Percentiles rank a stretch among this genome's conserved stretches.
phyloP scores from a whole-genome alignment of 2,888 invertebrate species.

The Ferrisia virgata region DNA sequence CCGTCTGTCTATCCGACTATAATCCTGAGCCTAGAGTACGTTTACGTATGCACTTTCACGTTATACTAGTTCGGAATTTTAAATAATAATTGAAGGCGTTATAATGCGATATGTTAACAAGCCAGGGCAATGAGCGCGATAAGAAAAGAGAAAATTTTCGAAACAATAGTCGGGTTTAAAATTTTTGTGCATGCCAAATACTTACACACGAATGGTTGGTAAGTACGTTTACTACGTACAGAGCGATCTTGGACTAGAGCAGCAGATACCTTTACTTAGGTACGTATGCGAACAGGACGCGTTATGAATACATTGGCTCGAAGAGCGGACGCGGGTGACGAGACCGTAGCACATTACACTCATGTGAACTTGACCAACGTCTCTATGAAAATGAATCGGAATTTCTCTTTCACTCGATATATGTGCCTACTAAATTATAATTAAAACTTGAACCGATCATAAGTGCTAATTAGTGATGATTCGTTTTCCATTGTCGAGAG shows the following conservation, averaged over 20 bases:
- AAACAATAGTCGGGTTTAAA: slow-evolving; percentile 18
- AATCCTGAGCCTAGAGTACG: neutral
- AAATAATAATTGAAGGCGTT: neutral
- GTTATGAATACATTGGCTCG: slow-evolving; percentile 18
- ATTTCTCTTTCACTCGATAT: slow-evolving; percentile 35
- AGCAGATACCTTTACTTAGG: neutral
- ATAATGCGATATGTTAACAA: neutral
- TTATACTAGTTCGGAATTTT: neutral
- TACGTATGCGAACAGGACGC: slow-evolving; percentile 35
- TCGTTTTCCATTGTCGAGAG: slow-evolving; percentile 12
- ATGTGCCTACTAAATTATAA: slow-evolving; percentile 36
- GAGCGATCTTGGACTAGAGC: no score
- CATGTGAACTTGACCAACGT: slow-evolving; percentile 22
- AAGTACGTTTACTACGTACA: no score
- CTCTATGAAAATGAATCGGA: slow-evolving; percentile 22
- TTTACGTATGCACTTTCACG: neutral
- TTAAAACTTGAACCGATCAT: slow-evolving; percentile 10
- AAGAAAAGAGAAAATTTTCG: slow-evolving; percentile 9
- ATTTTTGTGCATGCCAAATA: slow-evolving; percentile 10
- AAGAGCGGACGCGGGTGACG: neutral
- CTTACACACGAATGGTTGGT: neutral
- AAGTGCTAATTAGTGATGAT: slow-evolving; percentile 37
- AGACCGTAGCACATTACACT: neutral
- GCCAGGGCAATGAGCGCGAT: neutral
- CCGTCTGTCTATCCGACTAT: neutral